Percentiles rank a stretch among this genome's conserved stretches.
phyloP scores from a whole-genome alignment of 2,797 vertebrate genomes.

The Echiichthys vipera region DNA sequence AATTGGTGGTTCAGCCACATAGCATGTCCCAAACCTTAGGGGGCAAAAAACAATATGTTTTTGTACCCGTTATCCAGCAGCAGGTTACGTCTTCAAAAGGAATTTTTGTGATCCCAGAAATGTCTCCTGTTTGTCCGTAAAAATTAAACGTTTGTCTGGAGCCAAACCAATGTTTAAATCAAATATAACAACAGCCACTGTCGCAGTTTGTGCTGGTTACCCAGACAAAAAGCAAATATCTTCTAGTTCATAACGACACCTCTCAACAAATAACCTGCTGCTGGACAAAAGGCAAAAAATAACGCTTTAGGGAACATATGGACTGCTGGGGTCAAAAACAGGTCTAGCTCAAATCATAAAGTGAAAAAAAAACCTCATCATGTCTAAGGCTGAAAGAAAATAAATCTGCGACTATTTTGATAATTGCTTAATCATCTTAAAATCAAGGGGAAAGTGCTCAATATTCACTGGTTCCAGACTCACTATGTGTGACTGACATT shows the following conservation, averaged over 20 bases:
- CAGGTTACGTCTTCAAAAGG: neutral
- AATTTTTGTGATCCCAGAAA: neutral
- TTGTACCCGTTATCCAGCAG: neutral
- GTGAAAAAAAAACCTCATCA: neutral
- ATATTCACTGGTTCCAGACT: neutral
- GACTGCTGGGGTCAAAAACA: neutral
- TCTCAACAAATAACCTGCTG: neutral
- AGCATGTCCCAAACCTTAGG: neutral
- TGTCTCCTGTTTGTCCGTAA: neutral
- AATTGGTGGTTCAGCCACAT: neutral
- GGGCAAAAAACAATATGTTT: neutral
- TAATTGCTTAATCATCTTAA: neutral
- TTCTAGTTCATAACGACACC: neutral
- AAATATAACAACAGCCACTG: neutral
- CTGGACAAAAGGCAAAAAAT: neutral
- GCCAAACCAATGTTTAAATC: slow-evolving; percentile 1
- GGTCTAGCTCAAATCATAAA: neutral
- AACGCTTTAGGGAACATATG: neutral
- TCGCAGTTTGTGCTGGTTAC: neutral
- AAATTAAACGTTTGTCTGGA: neutral
- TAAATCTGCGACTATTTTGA: neutral
- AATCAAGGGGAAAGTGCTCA: neutral
- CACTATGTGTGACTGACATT: too few species aligned
- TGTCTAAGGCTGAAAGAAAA: neutral
- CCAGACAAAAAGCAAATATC: neutral